A percentile compares a stretch with the other conserved stretches of the same genome.
Conservation (phyloP, 2,797 vertebrate species). For the Esox lucius region DNA sequence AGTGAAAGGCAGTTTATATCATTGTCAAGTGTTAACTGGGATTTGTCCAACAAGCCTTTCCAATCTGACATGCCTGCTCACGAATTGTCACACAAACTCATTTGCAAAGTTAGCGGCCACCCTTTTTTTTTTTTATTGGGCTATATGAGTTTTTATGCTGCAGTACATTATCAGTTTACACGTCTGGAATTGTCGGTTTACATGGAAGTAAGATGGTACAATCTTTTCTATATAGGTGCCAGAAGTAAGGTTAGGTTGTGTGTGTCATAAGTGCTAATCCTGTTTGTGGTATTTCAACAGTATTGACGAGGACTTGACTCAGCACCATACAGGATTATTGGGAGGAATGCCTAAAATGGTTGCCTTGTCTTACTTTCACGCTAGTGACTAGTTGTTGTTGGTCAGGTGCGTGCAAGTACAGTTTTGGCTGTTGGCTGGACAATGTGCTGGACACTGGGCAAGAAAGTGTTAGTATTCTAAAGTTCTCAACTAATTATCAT, state of each 20-base stretch:
- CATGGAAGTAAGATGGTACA: not conserved
- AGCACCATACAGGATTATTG: not conserved
- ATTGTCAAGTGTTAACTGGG: not conserved
- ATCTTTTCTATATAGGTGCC: not conserved
- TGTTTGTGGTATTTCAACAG: not conserved
- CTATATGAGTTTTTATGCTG: too few relatives aligned
- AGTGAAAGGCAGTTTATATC: not conserved
- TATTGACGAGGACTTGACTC: not conserved
- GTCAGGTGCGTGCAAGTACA: too few relatives aligned
- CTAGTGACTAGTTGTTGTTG: too few relatives aligned
- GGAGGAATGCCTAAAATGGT: too few relatives aligned
- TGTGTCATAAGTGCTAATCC: not conserved
- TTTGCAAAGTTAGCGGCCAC: too few relatives aligned
- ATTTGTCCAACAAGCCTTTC: not conserved
- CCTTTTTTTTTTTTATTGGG: too few relatives aligned
- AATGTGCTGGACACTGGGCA: too few relatives aligned
- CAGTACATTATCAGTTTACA: too few relatives aligned
- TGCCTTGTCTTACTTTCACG: too few relatives aligned
- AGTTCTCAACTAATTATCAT: not conserved
- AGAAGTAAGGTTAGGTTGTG: not conserved
- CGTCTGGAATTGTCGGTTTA: not conserved
- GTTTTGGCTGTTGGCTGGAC: too few relatives aligned
- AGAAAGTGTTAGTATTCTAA: too few relatives aligned
- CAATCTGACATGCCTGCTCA: not conserved
- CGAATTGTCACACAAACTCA: too few relatives aligned